Conservation (phyloP, 2,113 vertebrate genomes). For the Mormyrus iriodes region DNA sequence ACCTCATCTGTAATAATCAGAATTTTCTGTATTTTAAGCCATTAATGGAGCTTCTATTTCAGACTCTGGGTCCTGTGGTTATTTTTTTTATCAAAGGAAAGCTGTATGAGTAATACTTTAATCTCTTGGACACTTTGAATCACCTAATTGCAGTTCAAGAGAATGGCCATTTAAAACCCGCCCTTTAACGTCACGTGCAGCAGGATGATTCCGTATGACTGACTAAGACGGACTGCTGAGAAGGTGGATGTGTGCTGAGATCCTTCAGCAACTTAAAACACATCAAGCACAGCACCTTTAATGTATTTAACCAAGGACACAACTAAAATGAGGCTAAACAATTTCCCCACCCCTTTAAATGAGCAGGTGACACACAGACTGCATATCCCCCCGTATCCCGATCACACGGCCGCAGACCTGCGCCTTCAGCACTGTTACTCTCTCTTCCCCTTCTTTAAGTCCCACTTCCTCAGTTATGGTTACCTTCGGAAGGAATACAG, state of each 20-base stretch:
- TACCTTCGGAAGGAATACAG: not conserved
- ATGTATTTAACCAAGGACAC: not conserved
- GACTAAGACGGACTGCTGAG: not conserved
- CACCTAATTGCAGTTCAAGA: not conserved
- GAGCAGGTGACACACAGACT: no score
- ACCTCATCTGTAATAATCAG: not conserved
- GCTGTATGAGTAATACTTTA: not conserved
- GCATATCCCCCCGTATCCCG: not conserved
- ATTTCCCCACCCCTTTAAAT: no score
- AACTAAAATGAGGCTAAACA: not conserved
- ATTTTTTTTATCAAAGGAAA: not conserved
- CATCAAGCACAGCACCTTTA: not conserved
- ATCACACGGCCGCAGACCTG: not conserved
- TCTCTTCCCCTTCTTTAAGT: not conserved
- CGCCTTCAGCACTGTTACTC: not conserved
- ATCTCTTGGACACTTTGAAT: not conserved
- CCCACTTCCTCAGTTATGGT: not conserved
- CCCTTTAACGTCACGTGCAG: not conserved
- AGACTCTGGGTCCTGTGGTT: not conserved
- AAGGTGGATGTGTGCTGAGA: not conserved
- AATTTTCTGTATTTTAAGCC: not conserved
- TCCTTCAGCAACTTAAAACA: not conserved
- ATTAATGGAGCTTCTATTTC: not conserved
- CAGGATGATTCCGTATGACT: not conserved
- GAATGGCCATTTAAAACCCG: not conserved